Percentiles rank a stretch among this genome's conserved stretches.
phyloP scores from a whole-genome alignment of 2,113 vertebrate species.

The Microtus richardsoni region DNA sequence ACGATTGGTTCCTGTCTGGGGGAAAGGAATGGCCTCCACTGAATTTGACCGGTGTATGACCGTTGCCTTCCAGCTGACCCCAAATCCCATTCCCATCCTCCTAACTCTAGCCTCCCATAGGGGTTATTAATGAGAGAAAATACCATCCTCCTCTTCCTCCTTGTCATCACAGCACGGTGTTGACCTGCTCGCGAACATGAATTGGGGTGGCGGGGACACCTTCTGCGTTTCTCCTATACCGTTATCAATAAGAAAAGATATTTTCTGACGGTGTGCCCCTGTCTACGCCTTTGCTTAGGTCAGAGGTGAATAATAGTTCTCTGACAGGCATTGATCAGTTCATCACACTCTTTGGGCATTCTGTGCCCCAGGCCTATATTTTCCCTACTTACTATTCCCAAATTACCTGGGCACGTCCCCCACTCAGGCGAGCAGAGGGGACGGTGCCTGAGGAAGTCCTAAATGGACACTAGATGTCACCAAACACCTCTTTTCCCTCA shows the following conservation, averaged over 20 bases:
- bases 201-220: conserved; percentile 64
- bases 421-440: background rate
- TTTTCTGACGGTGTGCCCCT: conserved; percentile 35
- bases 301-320: conserved; percentile 79
- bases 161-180: conserved; percentile 70
- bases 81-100: conserved; percentile 89
- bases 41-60: conserved; percentile 97
- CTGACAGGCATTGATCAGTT: conserved; percentile 77
- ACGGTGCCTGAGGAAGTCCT: conserved; percentile 67
- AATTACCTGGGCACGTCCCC: conserved; percentile 57
- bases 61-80: conserved; percentile 97
- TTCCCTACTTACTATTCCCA: conserved; percentile 45
- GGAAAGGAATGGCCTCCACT: conserved; percentile 95
- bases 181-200: conserved; percentile 80
- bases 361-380: conserved; percentile 65
- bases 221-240: conserved; percentile 29
- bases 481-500: conserved; percentile 83
- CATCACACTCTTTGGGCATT: conserved; percentile 58
- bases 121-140: conserved; percentile 91
- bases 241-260: conserved; percentile 77
- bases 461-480: conserved; percentile 87
- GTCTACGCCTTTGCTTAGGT: conserved; percentile 60
- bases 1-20: conserved; percentile 92
- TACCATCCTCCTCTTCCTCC: conserved; percentile 75
- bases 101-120: conserved; percentile 83